Conservation (phyloP, 2,888 invertebrate genomes). For the Acrobeloides nanus region DNA sequence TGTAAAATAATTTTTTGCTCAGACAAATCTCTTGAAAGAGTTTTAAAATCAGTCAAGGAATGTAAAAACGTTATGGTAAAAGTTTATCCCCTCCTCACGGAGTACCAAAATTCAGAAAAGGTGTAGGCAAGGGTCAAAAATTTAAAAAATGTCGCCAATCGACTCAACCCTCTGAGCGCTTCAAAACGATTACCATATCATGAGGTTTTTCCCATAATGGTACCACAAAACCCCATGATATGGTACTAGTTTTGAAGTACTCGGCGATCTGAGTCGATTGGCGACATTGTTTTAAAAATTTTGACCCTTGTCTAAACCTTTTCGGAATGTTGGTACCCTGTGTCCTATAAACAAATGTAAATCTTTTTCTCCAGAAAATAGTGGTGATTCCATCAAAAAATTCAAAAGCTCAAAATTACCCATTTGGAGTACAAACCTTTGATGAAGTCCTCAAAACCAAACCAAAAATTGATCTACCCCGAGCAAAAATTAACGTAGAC, state of each 20-base stretch:
- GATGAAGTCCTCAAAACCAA: constrained; percentile 8
- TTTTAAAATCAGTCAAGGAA: constrained; percentile 25
- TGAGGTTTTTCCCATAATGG: too few relatives aligned
- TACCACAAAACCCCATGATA: too few relatives aligned
- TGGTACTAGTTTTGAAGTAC: too few relatives aligned
- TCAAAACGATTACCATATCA: too few relatives aligned
- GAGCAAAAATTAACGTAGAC: constrained; percentile 20
- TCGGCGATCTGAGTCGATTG: too few relatives aligned
- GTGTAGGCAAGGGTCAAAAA: too few relatives aligned
- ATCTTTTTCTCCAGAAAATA: constrained; percentile 11
- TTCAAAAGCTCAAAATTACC: neutral
- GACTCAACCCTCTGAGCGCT: too few relatives aligned
- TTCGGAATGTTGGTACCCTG: too few relatives aligned
- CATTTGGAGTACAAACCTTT: constrained; percentile 10
- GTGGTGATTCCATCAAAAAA: constrained; percentile 18
- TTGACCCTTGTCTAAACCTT: too few relatives aligned
- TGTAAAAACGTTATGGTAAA: constrained; percentile 15
- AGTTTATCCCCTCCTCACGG: neutral
- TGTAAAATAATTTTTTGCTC: constrained; percentile 26
- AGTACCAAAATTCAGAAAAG: neutral
- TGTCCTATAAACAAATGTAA: too few relatives aligned
- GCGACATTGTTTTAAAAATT: too few relatives aligned
- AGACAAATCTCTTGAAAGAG: constrained; percentile 22
- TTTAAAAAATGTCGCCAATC: too few relatives aligned
- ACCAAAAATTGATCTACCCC: constrained; percentile 3